phyloP scores from a whole-genome alignment of 2,113 vertebrate species.

The Charina bottae region DNA sequence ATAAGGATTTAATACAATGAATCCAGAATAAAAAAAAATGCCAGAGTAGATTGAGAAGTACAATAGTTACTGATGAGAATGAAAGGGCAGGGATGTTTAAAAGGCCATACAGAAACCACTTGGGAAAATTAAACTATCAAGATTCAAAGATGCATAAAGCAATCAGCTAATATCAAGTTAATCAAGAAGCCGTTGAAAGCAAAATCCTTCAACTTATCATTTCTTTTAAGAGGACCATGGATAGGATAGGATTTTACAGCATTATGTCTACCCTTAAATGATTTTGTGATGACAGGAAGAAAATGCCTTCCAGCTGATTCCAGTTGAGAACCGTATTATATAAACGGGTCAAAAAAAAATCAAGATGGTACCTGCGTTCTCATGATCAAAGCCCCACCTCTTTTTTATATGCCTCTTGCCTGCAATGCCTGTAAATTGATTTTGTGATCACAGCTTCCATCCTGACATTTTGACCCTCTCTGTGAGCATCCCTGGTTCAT shows the following conservation, averaged over 20 bases:
- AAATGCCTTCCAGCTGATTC: neutral
- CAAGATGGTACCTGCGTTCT: neutral
- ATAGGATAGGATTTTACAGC: neutral
- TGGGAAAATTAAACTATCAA: neutral
- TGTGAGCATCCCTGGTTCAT: neutral
- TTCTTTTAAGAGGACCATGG: constrained; percentile 12
- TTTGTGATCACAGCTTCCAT: neutral
- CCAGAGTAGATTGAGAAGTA: neutral
- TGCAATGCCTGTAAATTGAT: neutral
- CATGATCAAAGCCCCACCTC: neutral
- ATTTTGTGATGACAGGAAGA: neutral
- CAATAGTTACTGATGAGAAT: constrained; percentile 4
- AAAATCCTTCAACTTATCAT: neutral
- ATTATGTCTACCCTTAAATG: neutral
- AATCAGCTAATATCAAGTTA: constrained; percentile 36
- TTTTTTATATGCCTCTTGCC: neutral
- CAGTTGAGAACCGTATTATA: neutral
- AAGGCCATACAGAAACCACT: neutral
- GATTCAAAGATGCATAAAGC: constrained; percentile 16
- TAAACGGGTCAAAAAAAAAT: neutral
- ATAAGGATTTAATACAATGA: neutral
- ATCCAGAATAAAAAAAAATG: neutral
- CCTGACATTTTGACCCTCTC: neutral
- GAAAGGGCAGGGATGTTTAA: constrained; percentile 7
- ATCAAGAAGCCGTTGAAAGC: constrained; percentile 18